Evolutionary conservation across 1,140 invertebrate species (phyloP).

Genomic region (Berghia stephanieae): DNA sequence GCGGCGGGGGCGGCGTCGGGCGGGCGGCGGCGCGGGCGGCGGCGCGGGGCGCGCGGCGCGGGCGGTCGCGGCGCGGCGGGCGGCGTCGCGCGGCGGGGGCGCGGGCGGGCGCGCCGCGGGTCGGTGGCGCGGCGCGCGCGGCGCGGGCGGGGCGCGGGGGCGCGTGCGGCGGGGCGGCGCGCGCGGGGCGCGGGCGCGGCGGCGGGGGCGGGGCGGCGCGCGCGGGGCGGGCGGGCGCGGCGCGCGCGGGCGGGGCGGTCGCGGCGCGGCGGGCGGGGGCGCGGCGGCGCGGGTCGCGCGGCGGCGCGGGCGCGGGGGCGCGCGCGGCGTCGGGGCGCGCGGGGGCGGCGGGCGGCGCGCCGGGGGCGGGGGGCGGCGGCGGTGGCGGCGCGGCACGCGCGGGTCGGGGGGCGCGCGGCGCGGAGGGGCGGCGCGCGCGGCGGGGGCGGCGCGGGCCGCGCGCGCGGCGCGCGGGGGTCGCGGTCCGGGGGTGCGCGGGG

Average conservation of each 20-base stretch:
- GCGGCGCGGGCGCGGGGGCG: not conserved
- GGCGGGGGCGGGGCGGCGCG: not conserved
- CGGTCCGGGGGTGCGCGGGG: constrained; percentile 14
- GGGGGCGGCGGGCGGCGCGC: not conserved
- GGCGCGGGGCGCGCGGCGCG: not conserved
- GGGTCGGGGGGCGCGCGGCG: not conserved
- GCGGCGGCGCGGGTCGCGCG: not conserved
- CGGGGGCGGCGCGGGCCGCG: constrained; percentile 11
- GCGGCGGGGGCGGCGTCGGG: not conserved
- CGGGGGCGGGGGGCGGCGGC: not conserved
- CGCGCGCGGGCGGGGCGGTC: not conserved
- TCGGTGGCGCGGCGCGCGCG: not conserved
- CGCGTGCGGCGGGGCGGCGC: not conserved
- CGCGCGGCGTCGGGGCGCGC: not conserved
- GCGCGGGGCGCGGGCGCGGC: not conserved
- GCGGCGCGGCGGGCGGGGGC: not conserved
- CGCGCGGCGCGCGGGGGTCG: not conserved
- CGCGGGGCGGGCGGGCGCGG: not conserved
- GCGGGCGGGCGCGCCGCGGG: not conserved
- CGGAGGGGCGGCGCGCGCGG: not conserved
- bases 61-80: not conserved
- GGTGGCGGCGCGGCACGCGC: not conserved
- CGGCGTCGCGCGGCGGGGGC: not conserved
- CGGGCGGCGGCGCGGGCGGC: not conserved
- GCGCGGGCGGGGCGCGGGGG: not conserved